These are phyloP conservation scores for Sericinus montela DNA, from an alignment of 2,888 invertebrate species.

Conservation along the genomic window DNA sequence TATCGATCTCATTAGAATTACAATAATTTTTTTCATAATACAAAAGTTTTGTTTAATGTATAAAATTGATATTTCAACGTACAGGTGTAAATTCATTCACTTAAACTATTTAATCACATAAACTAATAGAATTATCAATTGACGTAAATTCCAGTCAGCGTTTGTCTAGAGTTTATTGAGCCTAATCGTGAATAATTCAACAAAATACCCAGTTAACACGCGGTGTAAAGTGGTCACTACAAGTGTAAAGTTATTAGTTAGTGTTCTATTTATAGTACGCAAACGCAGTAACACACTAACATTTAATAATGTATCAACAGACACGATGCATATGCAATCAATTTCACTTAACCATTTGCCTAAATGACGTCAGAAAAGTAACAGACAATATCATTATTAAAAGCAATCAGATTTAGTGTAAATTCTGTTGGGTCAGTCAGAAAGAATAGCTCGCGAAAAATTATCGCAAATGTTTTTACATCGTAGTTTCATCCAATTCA, in stretches of 20 bases:
- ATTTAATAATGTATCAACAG: slow-evolving; percentile 50
- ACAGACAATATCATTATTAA: not conserved
- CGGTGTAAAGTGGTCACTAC: slow-evolving; percentile 2
- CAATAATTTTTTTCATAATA: too few relatives aligned
- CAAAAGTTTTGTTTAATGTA: too few relatives aligned
- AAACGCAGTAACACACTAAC: slow-evolving; percentile 28
- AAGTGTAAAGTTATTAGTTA: slow-evolving; percentile 29
- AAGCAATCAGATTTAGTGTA: not conserved
- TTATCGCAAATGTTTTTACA: too few relatives aligned
- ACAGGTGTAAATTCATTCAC: too few relatives aligned
- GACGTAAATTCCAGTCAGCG: not conserved
- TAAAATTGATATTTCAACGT: too few relatives aligned
- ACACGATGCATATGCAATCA: slow-evolving; percentile 68
- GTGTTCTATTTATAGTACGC: slow-evolving; percentile 63
- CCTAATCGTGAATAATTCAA: slow-evolving; percentile 10
- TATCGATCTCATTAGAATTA: too few relatives aligned
- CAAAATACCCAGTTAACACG: not conserved
- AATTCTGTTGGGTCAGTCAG: too few relatives aligned
- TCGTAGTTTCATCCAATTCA: too few relatives aligned
- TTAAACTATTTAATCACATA: not conserved
- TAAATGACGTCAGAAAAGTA: slow-evolving; percentile 9
- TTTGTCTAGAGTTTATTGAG: not conserved
- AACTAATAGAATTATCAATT: slow-evolving; percentile 1
- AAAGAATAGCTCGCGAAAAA: too few relatives aligned
- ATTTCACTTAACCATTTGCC: slow-evolving; percentile 57